Base-by-base conservation (phyloP, 2,797 vertebrate genomes). In the Periparus ater region DNA sequence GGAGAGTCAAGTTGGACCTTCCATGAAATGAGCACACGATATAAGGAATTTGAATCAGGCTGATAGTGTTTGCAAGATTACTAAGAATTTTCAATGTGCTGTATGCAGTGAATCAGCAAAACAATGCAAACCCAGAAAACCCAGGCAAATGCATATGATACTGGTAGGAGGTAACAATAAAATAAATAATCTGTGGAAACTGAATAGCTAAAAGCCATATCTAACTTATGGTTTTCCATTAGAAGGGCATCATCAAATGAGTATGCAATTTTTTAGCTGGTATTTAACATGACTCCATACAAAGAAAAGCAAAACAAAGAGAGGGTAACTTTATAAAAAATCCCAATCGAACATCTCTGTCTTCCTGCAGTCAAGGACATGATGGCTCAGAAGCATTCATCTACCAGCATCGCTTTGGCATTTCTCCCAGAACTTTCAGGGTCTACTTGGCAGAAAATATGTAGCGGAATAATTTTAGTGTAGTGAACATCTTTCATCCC, bases 371-470 rank as follows among this genome's bases (percentile, higher is more conserved):
- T 85, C 77, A 88, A 89, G 80, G 91, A 88, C 88, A 85, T 47
- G 71, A 76, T 50, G 55, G 88, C 83, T 91, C 60, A 86, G 80
- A 91, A 88, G 47, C 17, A 76, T 91, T 83, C 11, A 89, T 81
- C 92, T 79, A 85, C 48, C 67, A 79, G 74, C 84, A 82, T 63
- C 16, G 13, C 11, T 60, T 45, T 95, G 96, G 96, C 94, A 91
- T 67, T 89, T 68, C 84, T 96, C 94, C 96, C 95, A 96, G 96
- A 95, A 87, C 55, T 82, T 87, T 66, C 81, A 91, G 81, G 87
- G 77, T 92, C 77, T 5, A 17, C 74, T 91, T 86, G 77, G 63
- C 90, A 95, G 74, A 95, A 95, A 88, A 88, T 85, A 87, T 13
- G 20, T 70, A 71, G 63, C 80, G 79, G 80, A 88, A 76, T 82